Evolutionary conservation across 2,888 invertebrate genomes (phyloP).

Genomic region (Nymphalis c-album): DNA sequence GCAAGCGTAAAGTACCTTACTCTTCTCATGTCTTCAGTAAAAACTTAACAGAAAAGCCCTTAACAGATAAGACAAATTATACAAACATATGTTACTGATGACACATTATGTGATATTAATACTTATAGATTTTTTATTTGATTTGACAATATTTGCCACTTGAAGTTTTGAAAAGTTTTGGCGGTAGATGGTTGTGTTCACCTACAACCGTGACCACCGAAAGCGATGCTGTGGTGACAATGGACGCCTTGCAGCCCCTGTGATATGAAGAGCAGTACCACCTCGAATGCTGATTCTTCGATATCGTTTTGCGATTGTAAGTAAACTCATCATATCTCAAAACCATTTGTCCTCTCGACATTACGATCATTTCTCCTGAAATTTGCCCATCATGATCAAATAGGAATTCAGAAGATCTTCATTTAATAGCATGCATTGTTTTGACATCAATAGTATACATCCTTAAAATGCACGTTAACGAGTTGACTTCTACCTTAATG

Average conservation of each 20-base stretch:
- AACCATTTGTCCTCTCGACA: constrained; percentile 17
- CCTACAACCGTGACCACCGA: constrained; percentile 24
- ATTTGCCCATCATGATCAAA: not conserved
- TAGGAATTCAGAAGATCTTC: too few relatives aligned
- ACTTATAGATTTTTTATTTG: not conserved
- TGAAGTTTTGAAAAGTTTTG: constrained; percentile 18
- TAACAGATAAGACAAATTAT: too few relatives aligned
- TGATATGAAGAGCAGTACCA: constrained; percentile 48
- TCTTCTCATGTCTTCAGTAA: too few relatives aligned
- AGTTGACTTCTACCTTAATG: too few relatives aligned
- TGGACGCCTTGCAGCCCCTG: constrained; percentile 40
- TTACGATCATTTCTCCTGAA: constrained; percentile 31
- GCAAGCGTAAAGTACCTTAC: too few relatives aligned
- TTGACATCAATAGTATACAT: too few relatives aligned
- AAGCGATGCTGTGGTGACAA: constrained; percentile 36
- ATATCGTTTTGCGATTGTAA: constrained; percentile 30
- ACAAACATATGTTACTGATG: too few relatives aligned
- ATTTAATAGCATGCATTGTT: too few relatives aligned
- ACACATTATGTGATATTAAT: too few relatives aligned
- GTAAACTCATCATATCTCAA: constrained; percentile 25
- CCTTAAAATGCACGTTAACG: too few relatives aligned
- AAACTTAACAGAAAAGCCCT: too few relatives aligned
- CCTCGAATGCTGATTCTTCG: constrained; percentile 14
- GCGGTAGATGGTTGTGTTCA: constrained; percentile 38
- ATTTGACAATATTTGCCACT: constrained; percentile 21